Evolutionary conservation across 2,888 invertebrate genomes (phyloP).

Genomic region (Cactoblastis cactorum): DNA sequence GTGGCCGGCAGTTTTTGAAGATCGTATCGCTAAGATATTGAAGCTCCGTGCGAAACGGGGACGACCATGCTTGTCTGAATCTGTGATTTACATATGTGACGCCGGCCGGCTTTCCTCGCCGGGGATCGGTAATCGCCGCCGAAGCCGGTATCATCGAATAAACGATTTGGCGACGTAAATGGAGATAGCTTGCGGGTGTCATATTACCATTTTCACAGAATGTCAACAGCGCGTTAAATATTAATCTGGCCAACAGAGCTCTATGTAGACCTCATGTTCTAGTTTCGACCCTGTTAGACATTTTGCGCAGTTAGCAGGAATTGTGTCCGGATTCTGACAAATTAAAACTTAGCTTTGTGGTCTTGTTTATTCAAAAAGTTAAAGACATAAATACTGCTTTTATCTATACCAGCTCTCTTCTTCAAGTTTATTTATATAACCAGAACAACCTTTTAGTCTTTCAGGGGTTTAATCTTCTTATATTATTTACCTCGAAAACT

Average conservation of each 20-base stretch:
- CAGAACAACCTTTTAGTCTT: too few relatives aligned
- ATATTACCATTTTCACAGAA: conserved; percentile 54
- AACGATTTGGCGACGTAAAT: conserved; percentile 45
- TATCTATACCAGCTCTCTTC: neutral
- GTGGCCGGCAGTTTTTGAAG: conserved; percentile 55
- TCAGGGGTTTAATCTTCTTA: too few relatives aligned
- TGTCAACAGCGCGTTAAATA: conserved; percentile 55
- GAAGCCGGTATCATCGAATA: conserved; percentile 44
- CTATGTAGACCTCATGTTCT: neutral
- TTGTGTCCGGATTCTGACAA: neutral
- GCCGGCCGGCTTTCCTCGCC: conserved; percentile 49
- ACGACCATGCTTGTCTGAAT: conserved; percentile 48
- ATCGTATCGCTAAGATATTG: conserved; percentile 62
- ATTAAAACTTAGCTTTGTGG: neutral
- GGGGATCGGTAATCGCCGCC: conserved; percentile 32
- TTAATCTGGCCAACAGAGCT: conserved; percentile 38
- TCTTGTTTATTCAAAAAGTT: neutral
- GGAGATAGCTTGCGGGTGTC: conserved; percentile 47
- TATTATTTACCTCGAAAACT: too few relatives aligned
- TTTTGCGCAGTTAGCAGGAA: conserved; percentile 4
- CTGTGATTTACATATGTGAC: conserved; percentile 52
- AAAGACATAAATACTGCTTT: neutral
- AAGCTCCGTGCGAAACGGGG: conserved; percentile 66
- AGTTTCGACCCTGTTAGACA: neutral
- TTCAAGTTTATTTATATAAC: too few relatives aligned